Conservation (phyloP, 2,113 vertebrate species). For the Limanda limanda region DNA sequence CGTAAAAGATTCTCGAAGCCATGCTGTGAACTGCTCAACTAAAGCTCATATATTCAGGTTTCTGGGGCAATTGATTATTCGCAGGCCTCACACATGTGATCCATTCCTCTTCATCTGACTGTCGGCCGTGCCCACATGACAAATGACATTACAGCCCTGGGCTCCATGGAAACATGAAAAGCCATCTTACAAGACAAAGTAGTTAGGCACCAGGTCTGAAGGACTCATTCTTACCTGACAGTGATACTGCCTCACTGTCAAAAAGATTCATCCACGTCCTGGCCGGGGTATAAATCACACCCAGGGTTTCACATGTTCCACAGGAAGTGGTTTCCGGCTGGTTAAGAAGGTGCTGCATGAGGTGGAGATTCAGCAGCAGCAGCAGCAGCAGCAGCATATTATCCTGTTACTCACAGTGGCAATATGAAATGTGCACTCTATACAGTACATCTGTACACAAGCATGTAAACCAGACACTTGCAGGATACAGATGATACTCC, state of each 20-base stretch:
- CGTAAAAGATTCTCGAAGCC: neutral
- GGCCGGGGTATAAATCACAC: conserved; percentile 6
- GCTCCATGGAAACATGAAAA: conserved; percentile 20
- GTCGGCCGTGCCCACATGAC: conserved; percentile 18
- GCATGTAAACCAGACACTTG: neutral
- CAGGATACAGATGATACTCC: neutral
- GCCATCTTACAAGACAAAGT: conserved; percentile 23
- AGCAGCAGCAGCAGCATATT: neutral
- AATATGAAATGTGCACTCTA: neutral
- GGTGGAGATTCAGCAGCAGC: neutral
- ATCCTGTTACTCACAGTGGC: neutral
- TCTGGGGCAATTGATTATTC: conserved; percentile 18
- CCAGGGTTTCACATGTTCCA: neutral
- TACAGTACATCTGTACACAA: neutral
- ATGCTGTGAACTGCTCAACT: neutral
- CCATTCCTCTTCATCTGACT: conserved; percentile 37
- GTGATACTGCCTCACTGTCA: neutral
- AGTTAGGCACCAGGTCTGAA: conserved; percentile 15
- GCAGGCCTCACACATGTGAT: conserved; percentile 7
- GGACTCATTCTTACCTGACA: conserved; percentile 8
- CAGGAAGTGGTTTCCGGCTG: neutral
- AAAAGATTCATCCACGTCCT: neutral
- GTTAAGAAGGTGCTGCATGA: neutral
- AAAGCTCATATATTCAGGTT: conserved; percentile 5
- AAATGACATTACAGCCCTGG: conserved; percentile 28